These are phyloP conservation scores for Thereva nobilitata DNA, from an alignment of 2,888 invertebrate species.

Conservation along the genomic window DNA sequence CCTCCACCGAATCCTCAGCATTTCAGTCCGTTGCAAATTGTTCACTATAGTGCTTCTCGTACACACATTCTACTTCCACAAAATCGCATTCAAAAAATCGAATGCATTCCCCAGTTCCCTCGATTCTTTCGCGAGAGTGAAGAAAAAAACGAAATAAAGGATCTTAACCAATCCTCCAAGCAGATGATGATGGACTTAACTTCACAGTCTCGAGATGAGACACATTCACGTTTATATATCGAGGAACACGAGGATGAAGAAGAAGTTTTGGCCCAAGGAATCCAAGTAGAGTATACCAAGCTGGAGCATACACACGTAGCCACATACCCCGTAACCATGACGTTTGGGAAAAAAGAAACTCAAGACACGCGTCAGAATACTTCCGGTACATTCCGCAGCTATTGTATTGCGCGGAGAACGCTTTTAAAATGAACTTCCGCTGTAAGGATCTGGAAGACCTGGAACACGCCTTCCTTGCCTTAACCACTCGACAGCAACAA, in stretches of 20 bases:
- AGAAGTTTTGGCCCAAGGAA: constrained; percentile 26
- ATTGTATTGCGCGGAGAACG: constrained; percentile 37
- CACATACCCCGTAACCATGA: too few species aligned
- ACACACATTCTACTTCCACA: neutral
- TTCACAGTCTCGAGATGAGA: constrained; percentile 12
- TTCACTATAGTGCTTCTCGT: neutral
- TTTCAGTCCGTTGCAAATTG: constrained; percentile 25
- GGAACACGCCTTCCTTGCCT: constrained; percentile 39
- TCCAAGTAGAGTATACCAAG: constrained; percentile 32
- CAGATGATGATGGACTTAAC: constrained; percentile 35
- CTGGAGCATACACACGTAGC: too few species aligned
- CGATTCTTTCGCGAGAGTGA: constrained; percentile 7
- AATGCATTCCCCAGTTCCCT: constrained; percentile 34
- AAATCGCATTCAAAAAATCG: constrained; percentile 3
- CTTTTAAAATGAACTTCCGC: constrained; percentile 41
- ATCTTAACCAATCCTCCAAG: constrained; percentile 23
- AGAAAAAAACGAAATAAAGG: constrained; percentile 8
- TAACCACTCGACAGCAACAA: constrained; percentile 29
- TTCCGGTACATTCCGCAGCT: constrained; percentile 45
- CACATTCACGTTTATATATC: constrained; percentile 19
- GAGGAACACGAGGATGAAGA: constrained; percentile 34
- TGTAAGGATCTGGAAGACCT: constrained; percentile 37
- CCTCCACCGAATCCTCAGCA: constrained; percentile 12
- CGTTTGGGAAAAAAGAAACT: constrained; percentile 41
- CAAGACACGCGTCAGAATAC: constrained; percentile 47